Evolutionary conservation across 2,113 vertebrate species (phyloP).

Genomic region (Gila orcuttii): DNA sequence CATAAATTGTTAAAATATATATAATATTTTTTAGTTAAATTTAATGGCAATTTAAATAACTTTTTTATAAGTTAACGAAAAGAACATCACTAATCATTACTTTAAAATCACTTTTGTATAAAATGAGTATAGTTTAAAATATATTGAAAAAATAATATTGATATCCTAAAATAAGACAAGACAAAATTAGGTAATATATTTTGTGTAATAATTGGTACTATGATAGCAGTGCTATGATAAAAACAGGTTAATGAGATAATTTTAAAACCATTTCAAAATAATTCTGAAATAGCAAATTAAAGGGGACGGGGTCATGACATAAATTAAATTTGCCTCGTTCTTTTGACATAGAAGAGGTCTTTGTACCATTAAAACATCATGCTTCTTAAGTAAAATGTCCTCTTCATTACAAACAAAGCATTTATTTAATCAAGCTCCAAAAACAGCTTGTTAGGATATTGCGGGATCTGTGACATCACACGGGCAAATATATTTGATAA

Average conservation of each 20-base stretch:
- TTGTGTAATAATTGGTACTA: neutral
- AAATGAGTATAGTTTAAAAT: neutral
- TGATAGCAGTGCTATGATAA: neutral
- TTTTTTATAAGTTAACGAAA: no score
- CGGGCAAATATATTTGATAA: no score
- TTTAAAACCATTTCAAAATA: neutral
- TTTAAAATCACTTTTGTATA: neutral
- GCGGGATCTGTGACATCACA: no score
- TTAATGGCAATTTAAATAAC: neutral
- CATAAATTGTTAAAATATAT: neutral
- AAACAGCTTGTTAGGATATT: no score
- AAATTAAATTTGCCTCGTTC: no score
- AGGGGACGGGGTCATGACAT: no score
- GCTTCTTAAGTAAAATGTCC: no score
- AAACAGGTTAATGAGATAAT: neutral
- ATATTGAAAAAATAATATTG: neutral
- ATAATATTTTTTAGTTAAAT: neutral
- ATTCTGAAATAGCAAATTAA: neutral
- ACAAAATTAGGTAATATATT: neutral
- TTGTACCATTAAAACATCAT: no score
- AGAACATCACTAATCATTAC: neutral
- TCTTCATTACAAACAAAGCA: no score
- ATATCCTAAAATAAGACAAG: neutral
- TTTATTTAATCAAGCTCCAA: no score
- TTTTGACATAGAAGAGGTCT: no score